These are phyloP conservation scores for Climacteris rufus DNA, from an alignment of 2,113 vertebrate genomes.

Conservation along the genomic window DNA sequence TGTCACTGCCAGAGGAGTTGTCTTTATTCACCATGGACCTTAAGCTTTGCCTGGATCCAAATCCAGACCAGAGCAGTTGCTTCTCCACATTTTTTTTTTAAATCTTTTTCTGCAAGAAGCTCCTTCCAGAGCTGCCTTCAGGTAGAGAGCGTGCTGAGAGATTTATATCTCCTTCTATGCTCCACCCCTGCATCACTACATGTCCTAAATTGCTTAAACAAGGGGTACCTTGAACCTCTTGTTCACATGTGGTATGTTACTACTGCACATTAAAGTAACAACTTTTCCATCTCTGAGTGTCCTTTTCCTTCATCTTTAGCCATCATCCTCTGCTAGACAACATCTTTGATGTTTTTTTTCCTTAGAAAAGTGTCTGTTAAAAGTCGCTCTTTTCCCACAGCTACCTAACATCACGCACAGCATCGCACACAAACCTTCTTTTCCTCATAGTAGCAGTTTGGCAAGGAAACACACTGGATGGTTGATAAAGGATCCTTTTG, in stretches of 20 bases:
- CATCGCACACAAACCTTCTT: not conserved
- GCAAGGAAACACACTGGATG: not conserved
- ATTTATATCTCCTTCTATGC: not conserved
- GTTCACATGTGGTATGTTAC: not conserved
- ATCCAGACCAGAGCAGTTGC: not conserved
- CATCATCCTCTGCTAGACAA: not conserved
- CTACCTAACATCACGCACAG: not conserved
- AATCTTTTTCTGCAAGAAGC: not conserved
- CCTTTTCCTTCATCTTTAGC: not conserved
- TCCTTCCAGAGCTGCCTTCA: not conserved
- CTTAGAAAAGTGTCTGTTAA: not conserved
- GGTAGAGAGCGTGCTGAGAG: not conserved
- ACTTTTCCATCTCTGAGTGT: not conserved
- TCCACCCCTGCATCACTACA: not conserved
- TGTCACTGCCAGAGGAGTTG: not conserved
- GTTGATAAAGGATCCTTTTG: not conserved
- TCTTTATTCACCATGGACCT: fast-evolving
- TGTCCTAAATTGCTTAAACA: not conserved
- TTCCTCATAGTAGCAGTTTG: not conserved
- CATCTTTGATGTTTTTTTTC: not conserved
- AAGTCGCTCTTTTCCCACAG: not conserved
- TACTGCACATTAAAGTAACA: not conserved
- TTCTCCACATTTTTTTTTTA: not conserved
- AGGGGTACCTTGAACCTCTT: not conserved
- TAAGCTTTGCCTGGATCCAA: not conserved